Percentiles rank a stretch among this genome's conserved stretches.
phyloP scores from a whole-genome alignment of 2,797 vertebrate genomes.

The Borostomias antarcticus region DNA sequence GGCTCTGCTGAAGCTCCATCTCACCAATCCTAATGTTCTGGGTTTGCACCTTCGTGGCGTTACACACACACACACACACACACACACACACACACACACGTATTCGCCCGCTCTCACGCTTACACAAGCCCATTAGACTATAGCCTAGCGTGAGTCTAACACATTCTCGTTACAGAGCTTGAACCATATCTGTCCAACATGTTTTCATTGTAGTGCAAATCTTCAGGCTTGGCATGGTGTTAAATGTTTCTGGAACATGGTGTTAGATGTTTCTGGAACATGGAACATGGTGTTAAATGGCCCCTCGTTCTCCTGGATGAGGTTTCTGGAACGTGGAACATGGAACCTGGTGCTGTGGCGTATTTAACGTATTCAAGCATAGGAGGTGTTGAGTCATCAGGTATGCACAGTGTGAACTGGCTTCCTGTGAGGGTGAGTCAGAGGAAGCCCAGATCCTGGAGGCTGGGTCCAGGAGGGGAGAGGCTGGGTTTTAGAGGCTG shows the following conservation, averaged over 20 bases:
- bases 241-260: neutral
- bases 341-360: neutral
- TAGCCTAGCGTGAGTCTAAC: neutral
- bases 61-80: neutral
- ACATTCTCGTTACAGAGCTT: neutral
- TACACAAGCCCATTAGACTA: no score
- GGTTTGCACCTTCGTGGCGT: neutral
- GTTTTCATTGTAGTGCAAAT: neutral
- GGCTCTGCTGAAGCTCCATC: constrained; percentile 20
- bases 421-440: neutral
- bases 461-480: neutral
- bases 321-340: neutral
- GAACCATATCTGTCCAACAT: neutral
- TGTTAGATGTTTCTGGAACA: neutral
- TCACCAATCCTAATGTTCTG: neutral
- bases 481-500: no score
- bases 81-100: neutral
- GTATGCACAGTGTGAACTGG: neutral
- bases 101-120: no score
- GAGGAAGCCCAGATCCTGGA: neutral
- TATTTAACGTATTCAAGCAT: neutral
- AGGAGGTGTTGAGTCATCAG: neutral
- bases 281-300: neutral
- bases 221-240: neutral
- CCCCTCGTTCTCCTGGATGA: neutral